Base-by-base conservation (phyloP, 2,113 vertebrate species). In the Ancistrus triradiatus region DNA sequence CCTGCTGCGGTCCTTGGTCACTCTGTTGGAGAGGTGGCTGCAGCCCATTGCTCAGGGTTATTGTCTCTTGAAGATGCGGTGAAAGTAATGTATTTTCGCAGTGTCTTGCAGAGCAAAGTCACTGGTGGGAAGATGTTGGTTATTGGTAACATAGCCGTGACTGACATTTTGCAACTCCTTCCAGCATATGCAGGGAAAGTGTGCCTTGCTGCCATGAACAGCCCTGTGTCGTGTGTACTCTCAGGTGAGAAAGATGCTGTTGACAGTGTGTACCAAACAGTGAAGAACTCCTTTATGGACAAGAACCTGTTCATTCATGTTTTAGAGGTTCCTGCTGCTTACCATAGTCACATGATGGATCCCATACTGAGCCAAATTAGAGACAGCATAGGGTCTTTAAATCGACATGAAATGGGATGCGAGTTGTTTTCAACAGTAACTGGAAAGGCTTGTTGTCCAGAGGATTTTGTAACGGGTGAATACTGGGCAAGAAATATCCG, bases 301-400 rank as follows among this genome's bases (percentile, higher is more conserved):
- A 81, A 82, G 37, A 88, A 90, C 24, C 69, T 92, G 33, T 93
- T 92, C 68, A 86, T 94, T 18, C 87, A 49, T 10, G n/a, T 81
- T 5, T 78, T 94, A 33, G 84, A 87, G 42, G 85, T 92, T 3
- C 81, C 90, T 67, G 82, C 73, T 74, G 91, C 92, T 0, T 95
- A 93, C 66, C 93, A 95, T 63, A 95, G 93, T 70, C 81, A 89
- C 44, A 87, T 87, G 86, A 92, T 95, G 91, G 88, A 94, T 44
- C 75, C 75, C 13, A 87, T 95, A 67, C 61, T 93, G 0, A 1
- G 52, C 19, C 78, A 88, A 44, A 49, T 93, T 6, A 53, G 80
- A 66, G 40, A 80, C 11, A 81, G 15, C 3, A 70, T 93, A 72
- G 78, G 84, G 0, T 11, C 68, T 56, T 83, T 95, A 35, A 56